These are phyloP conservation scores for Staurois parvus DNA, from an alignment of 2,797 vertebrate genomes.

Conservation along the genomic window DNA sequence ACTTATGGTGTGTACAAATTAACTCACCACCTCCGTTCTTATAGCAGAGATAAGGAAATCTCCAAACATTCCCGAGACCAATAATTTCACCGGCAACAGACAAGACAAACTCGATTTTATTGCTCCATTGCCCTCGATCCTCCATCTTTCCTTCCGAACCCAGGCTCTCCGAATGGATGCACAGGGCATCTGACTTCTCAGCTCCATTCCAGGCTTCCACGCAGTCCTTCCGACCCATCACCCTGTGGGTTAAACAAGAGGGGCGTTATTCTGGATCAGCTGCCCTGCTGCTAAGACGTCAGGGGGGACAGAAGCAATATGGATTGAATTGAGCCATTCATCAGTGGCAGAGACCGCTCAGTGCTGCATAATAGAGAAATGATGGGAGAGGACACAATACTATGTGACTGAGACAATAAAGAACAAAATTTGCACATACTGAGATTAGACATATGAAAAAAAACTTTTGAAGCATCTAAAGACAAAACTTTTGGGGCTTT, in stretches of 20 bases:
- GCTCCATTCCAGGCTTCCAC: slow-evolving; percentile 41
- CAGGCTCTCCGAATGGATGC: background rate
- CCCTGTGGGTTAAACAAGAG: slow-evolving; percentile 19
- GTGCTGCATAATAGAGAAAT: background rate
- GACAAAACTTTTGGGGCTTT: too few relatives aligned
- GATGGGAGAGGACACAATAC: background rate
- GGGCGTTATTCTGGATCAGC: background rate
- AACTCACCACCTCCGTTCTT: slow-evolving; percentile 90
- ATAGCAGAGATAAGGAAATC: slow-evolving; percentile 92
- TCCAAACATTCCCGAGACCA: slow-evolving; percentile 89
- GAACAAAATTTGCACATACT: too few relatives aligned
- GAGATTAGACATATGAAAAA: too few relatives aligned
- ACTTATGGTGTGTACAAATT: background rate
- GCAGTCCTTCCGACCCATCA: slow-evolving; percentile 46
- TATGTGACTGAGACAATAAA: background rate
- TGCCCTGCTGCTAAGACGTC: background rate
- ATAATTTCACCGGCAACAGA: slow-evolving; percentile 91
- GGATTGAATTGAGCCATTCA: slow-evolving; percentile 12
- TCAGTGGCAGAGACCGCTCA: background rate
- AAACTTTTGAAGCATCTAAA: too few relatives aligned
- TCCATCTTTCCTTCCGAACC: slow-evolving; percentile 50
- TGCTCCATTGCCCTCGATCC: slow-evolving; percentile 87
- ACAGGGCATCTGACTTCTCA: slow-evolving; percentile 22
- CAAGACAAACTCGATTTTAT: slow-evolving; percentile 87
- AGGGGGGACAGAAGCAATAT: background rate